Evolutionary conservation across 2,113 vertebrate genomes (phyloP).

Genomic region (Chaenocephalus aceratus): DNA sequence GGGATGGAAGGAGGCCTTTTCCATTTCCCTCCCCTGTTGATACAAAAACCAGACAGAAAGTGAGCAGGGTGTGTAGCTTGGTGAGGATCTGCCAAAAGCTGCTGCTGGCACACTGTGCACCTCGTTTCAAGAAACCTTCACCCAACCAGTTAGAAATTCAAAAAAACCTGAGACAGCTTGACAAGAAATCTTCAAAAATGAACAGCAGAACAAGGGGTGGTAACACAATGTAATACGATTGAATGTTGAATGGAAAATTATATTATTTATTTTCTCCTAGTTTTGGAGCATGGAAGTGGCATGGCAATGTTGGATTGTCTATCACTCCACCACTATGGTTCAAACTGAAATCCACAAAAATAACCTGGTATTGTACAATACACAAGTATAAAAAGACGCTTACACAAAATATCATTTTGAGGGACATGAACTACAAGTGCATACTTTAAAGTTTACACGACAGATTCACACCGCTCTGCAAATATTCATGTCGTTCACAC

Average conservation of each 20-base stretch:
- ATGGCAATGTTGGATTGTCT: too few species aligned
- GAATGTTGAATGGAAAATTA: not conserved
- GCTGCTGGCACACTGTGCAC: not conserved
- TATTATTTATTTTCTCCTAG: not conserved
- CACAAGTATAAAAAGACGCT: too few species aligned
- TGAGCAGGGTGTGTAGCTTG: not conserved
- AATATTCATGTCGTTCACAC: too few species aligned
- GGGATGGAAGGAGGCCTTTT: constrained; percentile 29
- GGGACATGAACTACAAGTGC: too few species aligned
- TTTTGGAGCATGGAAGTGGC: too few species aligned
- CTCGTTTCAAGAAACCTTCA: constrained; percentile 14
- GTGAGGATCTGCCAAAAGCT: not conserved
- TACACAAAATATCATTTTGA: too few species aligned
- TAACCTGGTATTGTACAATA: too few species aligned
- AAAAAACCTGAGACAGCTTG: not conserved
- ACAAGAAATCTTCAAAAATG: not conserved
- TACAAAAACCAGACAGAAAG: constrained; percentile 2
- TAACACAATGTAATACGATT: not conserved
- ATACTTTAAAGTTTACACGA: too few species aligned
- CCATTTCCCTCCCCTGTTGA: constrained; percentile 41
- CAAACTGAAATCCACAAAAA: too few species aligned
- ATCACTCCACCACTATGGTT: too few species aligned
- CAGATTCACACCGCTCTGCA: too few species aligned
- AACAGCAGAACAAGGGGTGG: not conserved
- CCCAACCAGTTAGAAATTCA: constrained; percentile 4